Evolutionary conservation across 92 coral and sea anemone genomes (phyloP).

Genomic region (Parazoanthus atlanticus): DNA sequence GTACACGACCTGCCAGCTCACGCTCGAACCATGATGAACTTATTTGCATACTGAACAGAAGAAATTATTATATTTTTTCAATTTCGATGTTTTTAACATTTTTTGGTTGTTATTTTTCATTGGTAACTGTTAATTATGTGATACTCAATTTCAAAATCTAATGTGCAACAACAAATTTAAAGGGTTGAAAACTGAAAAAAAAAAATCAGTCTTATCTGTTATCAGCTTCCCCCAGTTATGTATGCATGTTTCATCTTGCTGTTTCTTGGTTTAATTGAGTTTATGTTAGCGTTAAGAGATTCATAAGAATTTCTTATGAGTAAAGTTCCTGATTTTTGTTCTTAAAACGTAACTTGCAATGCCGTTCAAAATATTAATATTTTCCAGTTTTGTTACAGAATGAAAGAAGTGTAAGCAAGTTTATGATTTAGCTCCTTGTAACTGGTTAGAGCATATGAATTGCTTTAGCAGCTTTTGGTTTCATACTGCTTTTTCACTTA

Average conservation of each 20-base stretch:
- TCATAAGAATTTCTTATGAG: too few species aligned
- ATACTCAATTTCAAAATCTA: not conserved
- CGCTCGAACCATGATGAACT: constrained; percentile 9
- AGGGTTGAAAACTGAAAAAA: not conserved
- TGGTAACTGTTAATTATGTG: not conserved
- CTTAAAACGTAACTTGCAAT: not conserved
- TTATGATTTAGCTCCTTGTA: not conserved
- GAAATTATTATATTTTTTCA: not conserved
- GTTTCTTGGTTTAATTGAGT: too few species aligned
- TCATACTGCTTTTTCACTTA: not conserved
- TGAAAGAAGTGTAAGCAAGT: not conserved
- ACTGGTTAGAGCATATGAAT: not conserved
- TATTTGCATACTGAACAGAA: not conserved
- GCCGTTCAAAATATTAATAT: not conserved
- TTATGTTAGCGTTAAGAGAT: too few species aligned
- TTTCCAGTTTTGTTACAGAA: too few species aligned
- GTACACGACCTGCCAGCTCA: constrained; percentile 45
- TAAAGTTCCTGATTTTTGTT: too few species aligned
- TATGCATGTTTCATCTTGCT: not conserved
- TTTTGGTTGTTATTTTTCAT: not conserved
- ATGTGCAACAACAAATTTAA: not conserved
- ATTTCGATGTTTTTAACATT: not conserved
- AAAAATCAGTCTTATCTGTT: too few species aligned
- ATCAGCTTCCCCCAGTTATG: not conserved
- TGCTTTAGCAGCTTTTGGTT: not conserved